phyloP scores from a whole-genome alignment of 2,888 invertebrate species.

The Synergus laeviventris region DNA sequence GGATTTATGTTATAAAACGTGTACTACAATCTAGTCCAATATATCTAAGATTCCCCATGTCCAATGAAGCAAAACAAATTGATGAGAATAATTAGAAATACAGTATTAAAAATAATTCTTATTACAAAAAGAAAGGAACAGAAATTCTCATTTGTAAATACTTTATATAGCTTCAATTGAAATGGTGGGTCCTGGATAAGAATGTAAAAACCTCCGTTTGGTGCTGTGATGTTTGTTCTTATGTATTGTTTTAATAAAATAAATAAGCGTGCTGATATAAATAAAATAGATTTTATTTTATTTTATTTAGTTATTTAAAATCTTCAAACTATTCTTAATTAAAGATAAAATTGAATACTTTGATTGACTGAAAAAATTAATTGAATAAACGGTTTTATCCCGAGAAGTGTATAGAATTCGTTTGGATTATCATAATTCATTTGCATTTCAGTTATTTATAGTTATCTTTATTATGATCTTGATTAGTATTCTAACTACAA shows the following conservation, averaged over 20 bases:
- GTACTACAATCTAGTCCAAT: conserved; percentile 27
- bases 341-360: neutral
- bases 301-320: no score
- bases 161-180: conserved; percentile 1
- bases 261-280: conserved; percentile 24
- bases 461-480: neutral
- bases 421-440: neutral
- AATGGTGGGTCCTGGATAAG: conserved; percentile 6
- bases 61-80: conserved; percentile 9
- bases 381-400: neutral
- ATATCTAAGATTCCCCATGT: conserved; percentile 25
- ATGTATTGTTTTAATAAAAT: neutral
- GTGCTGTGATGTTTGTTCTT: conserved; percentile 36
- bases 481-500: neutral
- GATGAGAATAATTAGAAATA: conserved; percentile 6
- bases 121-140: neutral
- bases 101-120: neutral
- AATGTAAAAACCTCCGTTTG: conserved; percentile 25
- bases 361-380: neutral
- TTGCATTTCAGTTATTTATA: neutral
- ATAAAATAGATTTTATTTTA: no score
- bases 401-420: neutral
- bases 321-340: no score
- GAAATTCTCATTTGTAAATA: neutral
- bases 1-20: conserved; percentile 14